These are phyloP conservation scores for Melanaphis sacchari DNA, from an alignment of 1,140 invertebrate species.

Conservation along the genomic window DNA sequence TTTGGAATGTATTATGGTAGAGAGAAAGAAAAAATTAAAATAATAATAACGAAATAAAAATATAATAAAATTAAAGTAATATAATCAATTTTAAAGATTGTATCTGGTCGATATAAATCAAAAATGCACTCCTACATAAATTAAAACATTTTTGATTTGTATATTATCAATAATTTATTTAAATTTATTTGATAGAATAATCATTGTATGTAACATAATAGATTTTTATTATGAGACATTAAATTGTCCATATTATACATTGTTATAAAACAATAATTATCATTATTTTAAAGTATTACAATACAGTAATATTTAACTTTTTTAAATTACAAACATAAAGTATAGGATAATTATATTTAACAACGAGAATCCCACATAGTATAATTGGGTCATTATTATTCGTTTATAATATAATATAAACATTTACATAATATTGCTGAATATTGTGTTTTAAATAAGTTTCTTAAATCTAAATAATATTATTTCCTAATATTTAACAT, in stretches of 20 bases:
- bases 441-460: conserved; percentile 32
- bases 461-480: conserved; percentile 47
- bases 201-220: conserved; percentile 55
- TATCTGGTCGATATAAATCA: conserved; percentile 7
- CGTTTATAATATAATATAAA: conserved; percentile 38
- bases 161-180: conserved; percentile 58
- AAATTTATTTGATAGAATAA: conserved; percentile 53
- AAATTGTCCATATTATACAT: conserved; percentile 46
- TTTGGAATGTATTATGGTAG: conserved; percentile 1
- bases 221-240: conserved; percentile 40
- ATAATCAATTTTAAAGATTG: not conserved
- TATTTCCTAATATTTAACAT: conserved; percentile 42
- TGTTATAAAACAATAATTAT: conserved; percentile 36
- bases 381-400: conserved; percentile 23
- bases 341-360: conserved; percentile 46
- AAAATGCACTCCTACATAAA: conserved; percentile 41
- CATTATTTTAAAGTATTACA: conserved; percentile 38
- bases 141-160: conserved; percentile 51
- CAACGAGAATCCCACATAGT: conserved; percentile 35
- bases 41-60: conserved; percentile 25
- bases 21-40: conserved; percentile 21
- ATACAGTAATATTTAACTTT: conserved; percentile 43
- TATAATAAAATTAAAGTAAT: conserved; percentile 27
- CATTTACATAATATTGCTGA: conserved; percentile 51
- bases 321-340: conserved; percentile 46